Conservation (phyloP, 1,140 invertebrate species). For the Spodoptera frugiperda region DNA sequence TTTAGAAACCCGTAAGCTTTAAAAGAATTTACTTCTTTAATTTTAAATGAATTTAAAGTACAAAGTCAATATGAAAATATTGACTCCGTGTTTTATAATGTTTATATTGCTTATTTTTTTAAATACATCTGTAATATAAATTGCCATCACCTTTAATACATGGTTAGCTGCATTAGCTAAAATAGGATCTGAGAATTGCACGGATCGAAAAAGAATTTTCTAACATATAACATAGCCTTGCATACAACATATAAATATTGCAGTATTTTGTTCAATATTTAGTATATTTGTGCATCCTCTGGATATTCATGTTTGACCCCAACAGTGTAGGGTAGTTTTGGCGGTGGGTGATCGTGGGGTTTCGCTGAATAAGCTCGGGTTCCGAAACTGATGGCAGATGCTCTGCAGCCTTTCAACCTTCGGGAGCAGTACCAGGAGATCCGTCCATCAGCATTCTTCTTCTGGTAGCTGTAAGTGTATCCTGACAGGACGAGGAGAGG, state of each 20-base stretch:
- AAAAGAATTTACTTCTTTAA: background rate
- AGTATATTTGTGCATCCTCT: background rate
- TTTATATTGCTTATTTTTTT: too few species aligned
- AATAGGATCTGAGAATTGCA: too few species aligned
- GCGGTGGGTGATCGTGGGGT: slow-evolving; percentile 74
- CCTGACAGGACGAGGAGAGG: slow-evolving; percentile 72
- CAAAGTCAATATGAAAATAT: slow-evolving; percentile 10
- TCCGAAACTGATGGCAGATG: slow-evolving; percentile 75
- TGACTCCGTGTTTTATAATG: background rate
- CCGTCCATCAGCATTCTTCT: slow-evolving; percentile 76
- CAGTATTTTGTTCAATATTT: background rate
- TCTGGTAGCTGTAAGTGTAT: slow-evolving; percentile 80
- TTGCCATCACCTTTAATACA: too few species aligned
- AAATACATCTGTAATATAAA: too few species aligned
- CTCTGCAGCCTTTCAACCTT: slow-evolving; percentile 75
- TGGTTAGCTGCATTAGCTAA: too few species aligned
- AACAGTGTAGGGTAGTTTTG: slow-evolving; percentile 56
- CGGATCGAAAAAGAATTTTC: too few species aligned
- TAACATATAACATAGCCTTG: too few species aligned
- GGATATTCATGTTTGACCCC: background rate
- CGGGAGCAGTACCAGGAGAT: slow-evolving; percentile 81
- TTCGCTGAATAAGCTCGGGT: slow-evolving; percentile 62
- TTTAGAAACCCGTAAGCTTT: too few species aligned
- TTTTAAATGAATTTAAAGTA: background rate
- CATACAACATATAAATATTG: background rate